These are phyloP conservation scores for Doryteuthis pealeii DNA, from an alignment of 1,140 invertebrate species.

Conservation along the genomic window DNA sequence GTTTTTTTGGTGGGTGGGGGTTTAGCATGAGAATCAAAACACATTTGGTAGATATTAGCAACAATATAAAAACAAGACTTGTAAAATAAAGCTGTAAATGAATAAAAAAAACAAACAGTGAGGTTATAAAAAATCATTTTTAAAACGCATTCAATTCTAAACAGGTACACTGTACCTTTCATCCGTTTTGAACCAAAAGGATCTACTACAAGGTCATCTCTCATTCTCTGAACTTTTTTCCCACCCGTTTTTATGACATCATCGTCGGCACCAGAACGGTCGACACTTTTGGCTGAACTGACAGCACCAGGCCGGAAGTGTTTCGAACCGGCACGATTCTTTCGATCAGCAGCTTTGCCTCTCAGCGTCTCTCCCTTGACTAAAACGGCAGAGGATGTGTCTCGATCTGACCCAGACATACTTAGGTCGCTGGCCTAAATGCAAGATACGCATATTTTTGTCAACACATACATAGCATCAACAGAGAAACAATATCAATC, in stretches of 20 bases:
- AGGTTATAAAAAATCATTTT: background rate
- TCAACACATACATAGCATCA: background rate
- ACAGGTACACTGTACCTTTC: background rate
- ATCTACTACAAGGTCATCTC: background rate
- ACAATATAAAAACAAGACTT: background rate
- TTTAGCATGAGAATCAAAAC: background rate
- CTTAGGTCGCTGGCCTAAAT: background rate
- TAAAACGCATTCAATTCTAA: background rate
- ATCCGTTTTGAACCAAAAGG: background rate
- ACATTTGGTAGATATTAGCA: background rate
- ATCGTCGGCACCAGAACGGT: background rate
- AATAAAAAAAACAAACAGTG: background rate
- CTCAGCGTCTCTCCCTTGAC: background rate
- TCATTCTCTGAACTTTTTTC: background rate
- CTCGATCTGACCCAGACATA: background rate
- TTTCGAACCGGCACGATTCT: background rate
- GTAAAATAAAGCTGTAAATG: background rate
- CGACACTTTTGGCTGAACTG: background rate
- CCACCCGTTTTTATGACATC: background rate
- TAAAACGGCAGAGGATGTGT: background rate
- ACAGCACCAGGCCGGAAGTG: background rate
- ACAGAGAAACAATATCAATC: background rate
- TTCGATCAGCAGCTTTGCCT: background rate
- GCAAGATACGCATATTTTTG: slow-evolving; percentile 6
- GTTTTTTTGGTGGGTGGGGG: too few species aligned